These are phyloP conservation scores for Xyliphius kryptos DNA, from an alignment of 2,113 vertebrate genomes.

Conservation along the genomic window DNA sequence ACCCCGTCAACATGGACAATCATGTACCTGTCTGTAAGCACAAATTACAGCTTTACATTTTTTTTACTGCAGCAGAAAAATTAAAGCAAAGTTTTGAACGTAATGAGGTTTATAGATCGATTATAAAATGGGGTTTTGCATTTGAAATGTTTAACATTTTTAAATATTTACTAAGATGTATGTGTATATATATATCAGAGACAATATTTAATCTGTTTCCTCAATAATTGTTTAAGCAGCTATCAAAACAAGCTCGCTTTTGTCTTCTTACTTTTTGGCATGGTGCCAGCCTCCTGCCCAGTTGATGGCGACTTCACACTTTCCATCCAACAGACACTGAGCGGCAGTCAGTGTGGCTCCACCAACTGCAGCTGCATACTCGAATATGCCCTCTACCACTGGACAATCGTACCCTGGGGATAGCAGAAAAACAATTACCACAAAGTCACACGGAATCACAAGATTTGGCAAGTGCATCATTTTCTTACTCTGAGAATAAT, in stretches of 20 bases:
- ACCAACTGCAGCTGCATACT: conserved; percentile 87
- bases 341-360: conserved; percentile 92
- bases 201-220: too few relatives aligned
- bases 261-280: conserved; percentile 83
- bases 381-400: conserved; percentile 86
- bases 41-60: too few relatives aligned
- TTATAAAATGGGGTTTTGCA: too few relatives aligned
- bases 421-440: conserved; percentile 8
- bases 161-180: too few relatives aligned
- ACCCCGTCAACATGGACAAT: background rate
- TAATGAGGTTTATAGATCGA: too few relatives aligned
- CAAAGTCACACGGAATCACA: conserved; percentile 12
- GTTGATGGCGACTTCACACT: conserved; percentile 86
- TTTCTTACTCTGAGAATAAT: too few relatives aligned
- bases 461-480: conserved; percentile 6
- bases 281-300: conserved; percentile 99
- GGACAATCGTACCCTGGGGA: conserved; percentile 91
- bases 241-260: conserved; percentile 6
- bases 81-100: too few relatives aligned
- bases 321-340: conserved; percentile 79
- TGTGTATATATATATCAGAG: too few relatives aligned
- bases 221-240: too few relatives aligned
- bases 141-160: too few relatives aligned
- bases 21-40: conserved; percentile 6
- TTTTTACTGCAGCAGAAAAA: too few relatives aligned